Base-by-base conservation (phyloP, 1,140 invertebrate species). In the Bombus fervidus region DNA sequence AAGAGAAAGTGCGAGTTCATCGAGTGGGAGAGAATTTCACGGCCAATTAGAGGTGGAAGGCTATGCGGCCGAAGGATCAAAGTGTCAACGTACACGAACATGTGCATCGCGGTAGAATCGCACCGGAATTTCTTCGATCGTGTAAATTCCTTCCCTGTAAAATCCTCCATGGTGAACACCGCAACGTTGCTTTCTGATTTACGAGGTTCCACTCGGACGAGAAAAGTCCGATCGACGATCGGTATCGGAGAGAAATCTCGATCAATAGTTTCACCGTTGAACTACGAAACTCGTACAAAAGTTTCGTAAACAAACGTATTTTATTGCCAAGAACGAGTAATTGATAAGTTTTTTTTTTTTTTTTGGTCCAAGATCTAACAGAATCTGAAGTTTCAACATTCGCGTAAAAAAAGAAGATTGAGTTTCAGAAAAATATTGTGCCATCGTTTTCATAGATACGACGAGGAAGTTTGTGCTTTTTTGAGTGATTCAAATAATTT, bases 1-100 rank as follows among this genome's bases (percentile, higher is more conserved):
- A 47, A 78, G 80, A 88, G 89, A 90, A 90, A 90, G 89, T 82
- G 64, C n/a, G 37, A 64, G 78, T 88, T 86, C 86, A 81, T 90
- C 86, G 80, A 83, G 86, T 83, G 43, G n/a, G 34, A 78, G 62
- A 18, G 31, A 88, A 90, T 90, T 90, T 90, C 83, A 88, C 64
- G 81, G 88, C 47, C 71, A 82, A 86, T 83, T 72, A 86, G 73
- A 57, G 43, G 41, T 75, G 59, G 34, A 73, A 69, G 59, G 75
- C 47, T 78, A 83, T 31, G 34, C 64, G 85, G 57, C 57, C 39
- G 59, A 89, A 83, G 72, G 86, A 86, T 81, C 84, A 89, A 62
- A 83, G 22, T 76, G 64, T 83, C 59, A 72, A 83, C 37, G 79
- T 34, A 8, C 53, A 37, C 62, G 13, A 53, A 53, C 18, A 31